A percentile compares a stretch with the other conserved stretches of the same genome.
Conservation (phyloP, 2,888 invertebrate genomes). For the Calameuta pallipes region DNA sequence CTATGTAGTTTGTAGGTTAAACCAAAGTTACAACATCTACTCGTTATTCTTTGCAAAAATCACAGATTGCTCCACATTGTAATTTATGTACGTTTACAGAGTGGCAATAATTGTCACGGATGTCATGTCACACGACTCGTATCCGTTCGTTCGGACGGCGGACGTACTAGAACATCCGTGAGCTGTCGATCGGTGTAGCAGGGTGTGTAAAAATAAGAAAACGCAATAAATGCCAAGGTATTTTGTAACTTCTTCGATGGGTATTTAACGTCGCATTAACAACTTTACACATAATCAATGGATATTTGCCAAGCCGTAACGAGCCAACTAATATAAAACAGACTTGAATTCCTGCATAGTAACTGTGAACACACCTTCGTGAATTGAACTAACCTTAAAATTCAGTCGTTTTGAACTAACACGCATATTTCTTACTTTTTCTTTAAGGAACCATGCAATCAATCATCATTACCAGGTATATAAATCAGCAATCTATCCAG, state of each 20-base stretch:
- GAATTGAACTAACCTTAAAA: neutral
- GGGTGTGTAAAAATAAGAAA: neutral
- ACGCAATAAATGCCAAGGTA: neutral
- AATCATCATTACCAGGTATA: neutral
- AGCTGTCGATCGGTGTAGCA: neutral
- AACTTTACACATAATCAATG: neutral
- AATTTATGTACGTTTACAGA: neutral
- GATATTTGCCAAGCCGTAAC: neutral
- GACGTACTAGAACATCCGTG: neutral
- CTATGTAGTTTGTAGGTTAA: neutral
- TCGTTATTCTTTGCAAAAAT: neutral
- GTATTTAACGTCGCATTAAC: neutral
- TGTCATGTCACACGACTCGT: neutral
- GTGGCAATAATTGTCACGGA: neutral
- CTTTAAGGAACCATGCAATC: neutral
- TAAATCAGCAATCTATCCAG: neutral
- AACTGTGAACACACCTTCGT: neutral
- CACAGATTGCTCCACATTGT: neutral
- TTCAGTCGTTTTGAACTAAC: neutral
- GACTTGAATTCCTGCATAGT: neutral
- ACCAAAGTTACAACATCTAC: neutral
- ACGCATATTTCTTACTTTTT: neutral
- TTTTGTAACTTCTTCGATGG: neutral
- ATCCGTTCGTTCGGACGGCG: neutral
- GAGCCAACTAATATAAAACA: neutral